These are phyloP conservation scores for Apistogramma diplotaenia DNA, from an alignment of 2,113 vertebrate species.

Conservation along the genomic window DNA sequence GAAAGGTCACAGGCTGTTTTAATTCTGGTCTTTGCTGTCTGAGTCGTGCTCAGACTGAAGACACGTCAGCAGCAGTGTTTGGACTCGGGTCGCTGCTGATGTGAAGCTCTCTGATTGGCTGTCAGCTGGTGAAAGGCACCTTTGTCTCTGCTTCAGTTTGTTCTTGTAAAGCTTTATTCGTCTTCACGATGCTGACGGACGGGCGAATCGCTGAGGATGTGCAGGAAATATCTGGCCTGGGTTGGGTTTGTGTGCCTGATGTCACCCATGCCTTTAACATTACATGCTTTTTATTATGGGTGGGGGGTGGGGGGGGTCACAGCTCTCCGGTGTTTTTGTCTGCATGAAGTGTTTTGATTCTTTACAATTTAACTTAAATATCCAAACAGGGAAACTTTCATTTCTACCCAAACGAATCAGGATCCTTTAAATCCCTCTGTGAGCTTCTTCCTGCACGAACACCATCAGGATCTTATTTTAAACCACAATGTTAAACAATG, in stretches of 20 bases:
- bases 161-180: background rate
- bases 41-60: background rate
- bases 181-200: background rate
- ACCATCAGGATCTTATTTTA: background rate
- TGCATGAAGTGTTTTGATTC: background rate
- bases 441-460: background rate
- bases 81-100: background rate
- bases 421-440: background rate
- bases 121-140: background rate
- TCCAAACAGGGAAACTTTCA: background rate
- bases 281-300: background rate
- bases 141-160: background rate
- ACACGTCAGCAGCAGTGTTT: background rate
- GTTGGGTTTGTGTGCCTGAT: background rate
- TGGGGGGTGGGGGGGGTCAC: background rate
- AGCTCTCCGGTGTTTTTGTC: background rate
- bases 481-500: background rate
- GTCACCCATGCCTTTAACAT: background rate
- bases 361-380: background rate
- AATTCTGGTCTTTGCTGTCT: background rate
- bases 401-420: background rate
- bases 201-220: background rate
- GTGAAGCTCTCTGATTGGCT: background rate
- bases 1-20: background rate
- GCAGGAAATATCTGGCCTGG: background rate